These are phyloP conservation scores for Cacatua alba DNA, from an alignment of 2,113 vertebrate species.

Conservation along the genomic window DNA sequence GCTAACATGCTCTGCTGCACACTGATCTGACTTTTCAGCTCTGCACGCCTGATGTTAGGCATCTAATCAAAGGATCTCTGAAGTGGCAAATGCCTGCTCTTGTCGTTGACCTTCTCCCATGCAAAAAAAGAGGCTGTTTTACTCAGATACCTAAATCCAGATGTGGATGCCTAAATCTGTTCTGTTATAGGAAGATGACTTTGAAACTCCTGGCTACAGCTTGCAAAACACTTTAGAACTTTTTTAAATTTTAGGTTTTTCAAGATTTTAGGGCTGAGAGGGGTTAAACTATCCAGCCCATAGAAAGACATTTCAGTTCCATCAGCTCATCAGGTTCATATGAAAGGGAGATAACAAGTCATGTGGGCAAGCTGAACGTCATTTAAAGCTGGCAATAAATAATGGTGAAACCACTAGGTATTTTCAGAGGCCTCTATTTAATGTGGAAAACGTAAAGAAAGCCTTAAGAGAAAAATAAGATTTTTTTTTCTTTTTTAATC, in stretches of 20 bases:
- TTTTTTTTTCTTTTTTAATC: not conserved
- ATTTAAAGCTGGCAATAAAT: not conserved
- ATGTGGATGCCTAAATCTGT: not conserved
- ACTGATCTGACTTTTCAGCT: not conserved
- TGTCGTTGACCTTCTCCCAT: not conserved
- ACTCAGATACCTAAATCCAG: not conserved
- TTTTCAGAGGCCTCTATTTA: not conserved
- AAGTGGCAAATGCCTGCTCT: not conserved
- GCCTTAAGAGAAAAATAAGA: not conserved
- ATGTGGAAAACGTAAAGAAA: not conserved
- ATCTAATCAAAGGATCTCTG: not conserved
- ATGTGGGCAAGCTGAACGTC: not conserved
- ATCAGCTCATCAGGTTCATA: not conserved
- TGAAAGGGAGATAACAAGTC: not conserved
- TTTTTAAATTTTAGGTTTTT: not conserved
- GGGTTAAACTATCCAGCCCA: not conserved
- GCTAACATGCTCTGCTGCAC: not conserved
- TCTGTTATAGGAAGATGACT: not conserved
- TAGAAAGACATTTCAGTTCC: not conserved
- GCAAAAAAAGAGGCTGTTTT: not conserved
- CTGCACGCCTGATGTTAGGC: not conserved
- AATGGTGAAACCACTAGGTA: not conserved
- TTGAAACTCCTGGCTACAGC: not conserved
- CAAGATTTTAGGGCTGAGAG: not conserved
- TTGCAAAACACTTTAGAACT: not conserved